A percentile compares a stretch with the other conserved stretches of the same genome.
Conservation (phyloP, 2,888 invertebrate species). For the Anticlea derivata region DNA sequence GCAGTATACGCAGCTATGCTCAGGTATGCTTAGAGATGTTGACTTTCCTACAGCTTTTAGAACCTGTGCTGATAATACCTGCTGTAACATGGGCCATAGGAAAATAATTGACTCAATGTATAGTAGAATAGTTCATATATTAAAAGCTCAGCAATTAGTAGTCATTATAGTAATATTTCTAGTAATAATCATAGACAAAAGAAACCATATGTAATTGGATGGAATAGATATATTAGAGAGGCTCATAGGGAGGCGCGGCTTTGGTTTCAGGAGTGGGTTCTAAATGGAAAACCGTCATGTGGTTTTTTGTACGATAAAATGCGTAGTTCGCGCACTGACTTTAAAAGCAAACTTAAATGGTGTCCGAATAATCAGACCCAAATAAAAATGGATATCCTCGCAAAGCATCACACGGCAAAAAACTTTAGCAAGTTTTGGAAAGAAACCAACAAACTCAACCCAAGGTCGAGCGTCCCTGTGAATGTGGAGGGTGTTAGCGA, state of each 20-base stretch:
- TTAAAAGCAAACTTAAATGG: background rate
- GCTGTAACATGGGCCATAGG: too few species aligned
- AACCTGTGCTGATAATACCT: too few species aligned
- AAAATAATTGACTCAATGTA: too few species aligned
- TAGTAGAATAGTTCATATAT: background rate
- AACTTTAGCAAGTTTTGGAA: slow-evolving; percentile 14
- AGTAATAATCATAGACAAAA: background rate
- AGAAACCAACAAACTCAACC: slow-evolving; percentile 12
- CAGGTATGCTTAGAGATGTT: too few species aligned
- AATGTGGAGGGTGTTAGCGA: slow-evolving; percentile 11
- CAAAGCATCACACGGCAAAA: slow-evolving; percentile 1
- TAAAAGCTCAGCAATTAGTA: background rate
- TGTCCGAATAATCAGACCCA: background rate
- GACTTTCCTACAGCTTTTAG: too few species aligned
- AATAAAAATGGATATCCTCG: slow-evolving; percentile 1
- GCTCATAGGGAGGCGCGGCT: slow-evolving; percentile 1
- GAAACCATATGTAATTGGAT: background rate
- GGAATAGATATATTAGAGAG: background rate
- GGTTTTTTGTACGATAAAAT: background rate
- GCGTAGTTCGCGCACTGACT: background rate
- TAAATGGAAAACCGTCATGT: background rate
- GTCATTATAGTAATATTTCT: background rate
- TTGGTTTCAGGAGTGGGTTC: slow-evolving; percentile 1
- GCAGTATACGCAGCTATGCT: too few species aligned
- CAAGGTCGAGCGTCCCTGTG: background rate